Evolutionary conservation across 2,888 invertebrate species (phyloP), one percentile per base, ranked within the genome.

Genomic region (Tachina grossa): DNA sequence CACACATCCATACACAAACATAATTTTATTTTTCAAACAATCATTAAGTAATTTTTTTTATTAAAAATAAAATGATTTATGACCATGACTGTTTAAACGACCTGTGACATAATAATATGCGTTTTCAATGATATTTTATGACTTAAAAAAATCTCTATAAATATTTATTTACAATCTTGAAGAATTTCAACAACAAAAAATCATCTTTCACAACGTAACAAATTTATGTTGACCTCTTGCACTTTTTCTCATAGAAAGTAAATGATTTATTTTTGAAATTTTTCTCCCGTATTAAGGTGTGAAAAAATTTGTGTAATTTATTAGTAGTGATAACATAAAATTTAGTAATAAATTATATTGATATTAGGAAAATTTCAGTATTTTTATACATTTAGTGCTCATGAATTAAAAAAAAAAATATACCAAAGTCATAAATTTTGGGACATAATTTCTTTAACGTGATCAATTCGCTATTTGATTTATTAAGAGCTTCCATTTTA

Each of bases 151-250:
- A 6, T 31, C 31, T 31, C 31, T 1, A 31, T 5, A 31, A 31
- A 31, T 31, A 31, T 31, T 11, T n/a, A 45, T 72, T 31, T 39
- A 16, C 9, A 51, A 10, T 39, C 55, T 43, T 19, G 3, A 55
- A 43, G 13, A 55, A 43, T 22, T 75, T 63, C 31, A 31, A 19
- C 22, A 16, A 71, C 1, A 71, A 41, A 39, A 39, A 41, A 19
- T 51, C 22, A 31, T 31, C 53, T 13, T 41, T 53, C 8, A 71
- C 39, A 55, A 71, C 22, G 49, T 47, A 77, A 83, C 59, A 68
- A 78, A 83, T 83, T 78, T 61, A 59, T 61, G 59, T 10, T 83
- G 66, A 72, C 45, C 77, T 63, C 66, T 71, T 31, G 8, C 22
- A 57, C 63, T 69, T 9, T 69, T 55, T 57, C 14, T 61, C 8